Conservation (phyloP, 2,888 invertebrate genomes). For the Phymatocera aterrima region DNA sequence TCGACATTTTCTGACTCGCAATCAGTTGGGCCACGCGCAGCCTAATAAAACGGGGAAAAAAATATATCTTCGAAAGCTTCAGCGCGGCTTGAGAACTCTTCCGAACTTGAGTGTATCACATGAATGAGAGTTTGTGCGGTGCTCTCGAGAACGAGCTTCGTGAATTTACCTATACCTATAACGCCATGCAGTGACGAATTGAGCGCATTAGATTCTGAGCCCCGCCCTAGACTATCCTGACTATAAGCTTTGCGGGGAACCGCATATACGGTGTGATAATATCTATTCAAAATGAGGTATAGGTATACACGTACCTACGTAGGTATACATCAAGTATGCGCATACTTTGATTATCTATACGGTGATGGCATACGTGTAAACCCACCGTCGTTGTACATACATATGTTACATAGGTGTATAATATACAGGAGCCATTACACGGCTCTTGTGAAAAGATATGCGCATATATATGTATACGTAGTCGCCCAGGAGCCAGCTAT, state of each 20-base stretch:
- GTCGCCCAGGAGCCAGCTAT: too few relatives aligned
- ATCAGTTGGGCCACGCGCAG: too few relatives aligned
- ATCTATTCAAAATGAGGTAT: conserved; percentile 17
- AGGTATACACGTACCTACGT: too few relatives aligned
- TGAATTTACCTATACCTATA: too few relatives aligned
- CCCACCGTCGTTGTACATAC: background rate
- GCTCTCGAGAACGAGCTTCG: too few relatives aligned
- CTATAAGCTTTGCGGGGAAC: conserved; percentile 23
- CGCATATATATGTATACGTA: too few relatives aligned
- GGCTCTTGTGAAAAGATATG: conserved; percentile 27
- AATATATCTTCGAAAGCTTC: too few relatives aligned
- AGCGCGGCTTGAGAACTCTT: too few relatives aligned
- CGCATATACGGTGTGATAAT: background rate
- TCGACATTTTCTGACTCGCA: too few relatives aligned
- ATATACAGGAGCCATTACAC: conserved; percentile 38
- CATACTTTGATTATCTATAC: conserved; percentile 31
- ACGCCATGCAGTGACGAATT: background rate
- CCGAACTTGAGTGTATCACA: too few relatives aligned
- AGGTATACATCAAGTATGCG: conserved; percentile 36
- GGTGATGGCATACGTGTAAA: background rate
- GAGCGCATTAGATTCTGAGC: background rate
- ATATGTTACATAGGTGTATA: background rate
- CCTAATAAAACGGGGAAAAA: too few relatives aligned
- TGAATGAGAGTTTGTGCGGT: too few relatives aligned
- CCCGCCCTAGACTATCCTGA: background rate